Percentiles rank a stretch among this genome's conserved stretches.
phyloP scores from a whole-genome alignment of 2,888 invertebrate genomes.

The Coelopa pilipes region DNA sequence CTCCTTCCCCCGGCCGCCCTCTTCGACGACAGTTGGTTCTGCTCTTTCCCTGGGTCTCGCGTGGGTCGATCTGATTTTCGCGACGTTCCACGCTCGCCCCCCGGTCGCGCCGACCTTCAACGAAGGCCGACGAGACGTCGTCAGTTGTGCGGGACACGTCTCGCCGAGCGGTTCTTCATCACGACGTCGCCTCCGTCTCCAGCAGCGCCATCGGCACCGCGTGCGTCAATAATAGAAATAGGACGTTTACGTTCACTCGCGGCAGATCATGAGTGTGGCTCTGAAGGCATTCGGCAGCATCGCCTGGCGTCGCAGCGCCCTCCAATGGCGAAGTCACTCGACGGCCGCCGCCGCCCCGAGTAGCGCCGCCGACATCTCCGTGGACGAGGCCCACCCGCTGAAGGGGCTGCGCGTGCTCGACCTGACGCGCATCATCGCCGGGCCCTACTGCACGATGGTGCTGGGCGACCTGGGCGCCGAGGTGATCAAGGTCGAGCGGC shows the following conservation, averaged over 20 bases:
- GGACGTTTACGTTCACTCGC: no score
- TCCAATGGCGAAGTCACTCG: neutral
- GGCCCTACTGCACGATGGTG: conserved; percentile 94
- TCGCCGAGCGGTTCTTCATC: conserved; percentile 14
- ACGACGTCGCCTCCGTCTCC: neutral
- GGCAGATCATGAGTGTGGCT: no score
- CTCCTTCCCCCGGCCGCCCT: no score
- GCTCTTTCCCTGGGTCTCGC: no score
- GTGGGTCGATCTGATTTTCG: no score
- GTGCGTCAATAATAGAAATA: neutral
- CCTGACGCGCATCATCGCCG: conserved; percentile 88
- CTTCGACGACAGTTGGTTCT: no score
- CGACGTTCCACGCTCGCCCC: no score
- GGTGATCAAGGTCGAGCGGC: conserved; percentile 90
- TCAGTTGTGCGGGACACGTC: conserved; percentile 18
- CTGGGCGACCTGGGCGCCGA: conserved; percentile 93
- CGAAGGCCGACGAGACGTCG: neutral
- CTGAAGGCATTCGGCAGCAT: no score
- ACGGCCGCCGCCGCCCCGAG: neutral
- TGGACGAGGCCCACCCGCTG: conserved; percentile 71
- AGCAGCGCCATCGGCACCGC: neutral
- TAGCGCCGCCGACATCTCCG: neutral
- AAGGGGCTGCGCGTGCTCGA: conserved; percentile 80
- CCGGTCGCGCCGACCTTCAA: no score
- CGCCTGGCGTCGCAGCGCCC: no score